These are phyloP conservation scores for Xenus cinereus DNA, from an alignment of 2,113 vertebrate species.

Conservation along the genomic window DNA sequence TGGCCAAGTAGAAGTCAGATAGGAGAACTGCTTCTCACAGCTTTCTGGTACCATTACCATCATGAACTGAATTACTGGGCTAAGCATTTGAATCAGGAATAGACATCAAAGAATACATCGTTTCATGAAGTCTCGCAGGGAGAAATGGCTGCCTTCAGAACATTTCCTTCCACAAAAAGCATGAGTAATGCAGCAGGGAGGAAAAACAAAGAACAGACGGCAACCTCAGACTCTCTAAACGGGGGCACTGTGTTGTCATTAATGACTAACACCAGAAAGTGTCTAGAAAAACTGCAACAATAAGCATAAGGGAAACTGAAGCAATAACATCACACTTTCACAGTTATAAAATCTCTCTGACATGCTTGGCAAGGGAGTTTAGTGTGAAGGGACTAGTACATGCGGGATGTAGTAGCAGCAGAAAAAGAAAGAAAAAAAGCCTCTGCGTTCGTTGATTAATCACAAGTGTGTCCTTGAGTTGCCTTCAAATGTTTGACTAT, in stretches of 20 bases:
- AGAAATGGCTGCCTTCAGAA: neutral
- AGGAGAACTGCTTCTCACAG: neutral
- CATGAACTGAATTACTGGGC: neutral
- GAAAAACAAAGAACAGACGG: slow-evolving; percentile 34
- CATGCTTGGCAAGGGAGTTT: slow-evolving; percentile 35
- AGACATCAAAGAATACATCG: neutral
- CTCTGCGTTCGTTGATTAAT: neutral
- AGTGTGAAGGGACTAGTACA: neutral
- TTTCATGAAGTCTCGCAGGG: neutral
- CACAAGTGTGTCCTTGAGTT: neutral
- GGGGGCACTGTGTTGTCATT: slow-evolving; percentile 33
- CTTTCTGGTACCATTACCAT: neutral
- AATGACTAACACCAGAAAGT: slow-evolving; percentile 26
- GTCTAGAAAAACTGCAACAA: slow-evolving; percentile 47
- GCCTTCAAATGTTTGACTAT: neutral
- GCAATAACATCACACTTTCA: slow-evolving; percentile 9
- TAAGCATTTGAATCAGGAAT: neutral
- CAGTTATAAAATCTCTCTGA: slow-evolving; percentile 56
- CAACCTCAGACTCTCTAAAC: slow-evolving; percentile 11
- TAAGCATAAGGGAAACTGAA: slow-evolving; percentile 38
- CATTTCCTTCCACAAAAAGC: neutral
- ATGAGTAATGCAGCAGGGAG: slow-evolving; percentile 27
- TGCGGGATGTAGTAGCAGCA: neutral
- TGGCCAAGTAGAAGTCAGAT: neutral
- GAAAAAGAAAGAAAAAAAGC: neutral